Percentiles rank a stretch among this genome's conserved stretches.
Conservation (phyloP, 2,888 invertebrate species). For the Hirtodrosophila duncani region DNA sequence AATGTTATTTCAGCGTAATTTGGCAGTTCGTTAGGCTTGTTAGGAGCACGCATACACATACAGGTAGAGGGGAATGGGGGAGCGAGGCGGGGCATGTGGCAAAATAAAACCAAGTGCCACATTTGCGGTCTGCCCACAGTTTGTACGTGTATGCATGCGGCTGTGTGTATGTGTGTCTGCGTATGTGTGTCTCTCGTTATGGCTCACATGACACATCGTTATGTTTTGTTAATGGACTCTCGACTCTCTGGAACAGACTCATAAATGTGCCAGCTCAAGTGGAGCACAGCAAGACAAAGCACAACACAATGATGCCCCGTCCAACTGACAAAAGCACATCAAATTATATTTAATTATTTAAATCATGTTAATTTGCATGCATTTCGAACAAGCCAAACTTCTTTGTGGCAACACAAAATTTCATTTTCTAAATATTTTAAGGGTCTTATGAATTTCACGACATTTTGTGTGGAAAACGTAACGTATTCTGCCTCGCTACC, state of each 20-base stretch:
- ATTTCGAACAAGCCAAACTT: constrained; percentile 38
- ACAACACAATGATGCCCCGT: constrained; percentile 17
- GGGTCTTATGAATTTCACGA: too few species aligned
- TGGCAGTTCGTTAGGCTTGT: constrained; percentile 72
- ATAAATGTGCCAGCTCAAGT: constrained; percentile 36
- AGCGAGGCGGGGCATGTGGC: too few species aligned
- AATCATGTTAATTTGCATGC: constrained; percentile 68
- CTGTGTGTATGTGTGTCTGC: constrained; percentile 15
- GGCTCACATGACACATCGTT: constrained; percentile 74
- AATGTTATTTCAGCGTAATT: constrained; percentile 71
- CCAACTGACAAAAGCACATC: constrained; percentile 53
- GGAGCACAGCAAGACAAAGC: neutral
- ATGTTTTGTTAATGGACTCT: constrained; percentile 74
- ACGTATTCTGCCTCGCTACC: too few species aligned
- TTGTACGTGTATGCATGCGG: too few species aligned
- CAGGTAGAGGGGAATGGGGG: constrained; percentile 10
- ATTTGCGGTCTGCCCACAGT: constrained; percentile 45
- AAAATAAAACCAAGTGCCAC: constrained; percentile 42
- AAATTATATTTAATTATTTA: constrained; percentile 71
- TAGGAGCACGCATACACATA: constrained; percentile 27
- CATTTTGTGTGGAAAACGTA: too few species aligned
- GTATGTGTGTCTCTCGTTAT: constrained; percentile 42
- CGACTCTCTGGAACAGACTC: constrained; percentile 30
- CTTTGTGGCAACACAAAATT: neutral
- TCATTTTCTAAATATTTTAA: neutral